Percentiles rank a stretch among this genome's conserved stretches.
phyloP scores from a whole-genome alignment of 2,888 invertebrate genomes.

The Morinoia aosen region DNA sequence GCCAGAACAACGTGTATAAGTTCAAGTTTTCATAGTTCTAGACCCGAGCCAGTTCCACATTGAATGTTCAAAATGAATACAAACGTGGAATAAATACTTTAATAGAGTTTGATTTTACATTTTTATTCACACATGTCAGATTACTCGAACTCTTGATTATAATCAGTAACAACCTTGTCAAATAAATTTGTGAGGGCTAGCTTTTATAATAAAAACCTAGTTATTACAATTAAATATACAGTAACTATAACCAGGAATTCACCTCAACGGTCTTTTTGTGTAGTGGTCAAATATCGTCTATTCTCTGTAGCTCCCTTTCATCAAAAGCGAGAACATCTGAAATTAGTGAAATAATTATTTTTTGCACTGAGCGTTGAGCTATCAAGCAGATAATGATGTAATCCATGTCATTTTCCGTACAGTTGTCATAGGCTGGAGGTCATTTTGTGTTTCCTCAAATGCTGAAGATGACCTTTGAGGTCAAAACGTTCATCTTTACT shows the following conservation, averaged over 20 bases:
- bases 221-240: not conserved
- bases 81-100: not conserved
- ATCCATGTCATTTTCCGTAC: no score
- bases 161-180: not conserved
- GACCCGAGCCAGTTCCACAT: not conserved
- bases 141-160: not conserved
- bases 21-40: not conserved
- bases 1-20: not conserved
- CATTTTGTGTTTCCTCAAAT: no score
- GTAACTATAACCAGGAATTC: not conserved
- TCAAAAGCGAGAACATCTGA: no score
- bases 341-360: no score
- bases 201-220: not conserved
- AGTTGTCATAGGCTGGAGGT: no score
- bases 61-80: not conserved
- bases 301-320: no score
- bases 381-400: no score
- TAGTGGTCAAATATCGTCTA: not conserved
- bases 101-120: not conserved
- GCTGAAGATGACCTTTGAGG: no score
- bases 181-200: not conserved
- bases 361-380: no score
- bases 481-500: no score
- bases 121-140: no score
- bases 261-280: not conserved